phyloP scores from a whole-genome alignment of 2,113 vertebrate genomes.

The Tautogolabrus adspersus region DNA sequence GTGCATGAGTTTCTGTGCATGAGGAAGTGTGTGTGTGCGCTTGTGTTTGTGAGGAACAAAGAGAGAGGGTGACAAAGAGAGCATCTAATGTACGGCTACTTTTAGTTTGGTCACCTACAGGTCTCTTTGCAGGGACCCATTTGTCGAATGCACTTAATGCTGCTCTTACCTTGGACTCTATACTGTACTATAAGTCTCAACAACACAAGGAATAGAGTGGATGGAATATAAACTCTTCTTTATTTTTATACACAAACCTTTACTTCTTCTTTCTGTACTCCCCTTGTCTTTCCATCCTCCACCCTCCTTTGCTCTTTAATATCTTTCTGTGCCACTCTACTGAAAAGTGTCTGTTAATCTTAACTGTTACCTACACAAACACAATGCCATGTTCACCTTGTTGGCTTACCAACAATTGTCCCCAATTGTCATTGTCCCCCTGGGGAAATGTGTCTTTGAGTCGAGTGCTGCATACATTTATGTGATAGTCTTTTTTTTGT shows the following conservation, averaged over 20 bases:
- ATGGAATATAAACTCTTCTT: not conserved
- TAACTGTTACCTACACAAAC: not conserved
- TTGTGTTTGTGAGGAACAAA: not conserved
- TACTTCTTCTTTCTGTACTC: not conserved
- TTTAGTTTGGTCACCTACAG: slow-evolving; percentile 60
- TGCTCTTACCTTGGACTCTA: slow-evolving; percentile 47
- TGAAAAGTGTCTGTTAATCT: not conserved
- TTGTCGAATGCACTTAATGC: slow-evolving; percentile 69
- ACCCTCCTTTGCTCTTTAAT: not conserved
- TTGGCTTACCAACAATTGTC: not conserved
- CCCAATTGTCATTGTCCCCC: too few species aligned
- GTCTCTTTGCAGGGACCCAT: slow-evolving; percentile 59
- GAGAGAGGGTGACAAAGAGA: slow-evolving; percentile 47
- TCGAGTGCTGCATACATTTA: too few species aligned
- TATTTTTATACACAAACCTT: not conserved
- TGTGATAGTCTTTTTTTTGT: too few species aligned
- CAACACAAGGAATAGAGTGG: slow-evolving; percentile 21
- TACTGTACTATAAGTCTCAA: slow-evolving; percentile 22
- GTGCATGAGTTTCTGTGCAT: slow-evolving; percentile 33
- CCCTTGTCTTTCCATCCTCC: not conserved
- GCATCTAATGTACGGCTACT: slow-evolving; percentile 55
- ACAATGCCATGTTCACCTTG: too few species aligned
- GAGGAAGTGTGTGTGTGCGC: not conserved
- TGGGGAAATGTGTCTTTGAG: too few species aligned
- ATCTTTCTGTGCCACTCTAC: not conserved